These are phyloP conservation scores for Euspilapteryx auroguttella DNA, from an alignment of 2,888 invertebrate genomes.

Conservation along the genomic window DNA sequence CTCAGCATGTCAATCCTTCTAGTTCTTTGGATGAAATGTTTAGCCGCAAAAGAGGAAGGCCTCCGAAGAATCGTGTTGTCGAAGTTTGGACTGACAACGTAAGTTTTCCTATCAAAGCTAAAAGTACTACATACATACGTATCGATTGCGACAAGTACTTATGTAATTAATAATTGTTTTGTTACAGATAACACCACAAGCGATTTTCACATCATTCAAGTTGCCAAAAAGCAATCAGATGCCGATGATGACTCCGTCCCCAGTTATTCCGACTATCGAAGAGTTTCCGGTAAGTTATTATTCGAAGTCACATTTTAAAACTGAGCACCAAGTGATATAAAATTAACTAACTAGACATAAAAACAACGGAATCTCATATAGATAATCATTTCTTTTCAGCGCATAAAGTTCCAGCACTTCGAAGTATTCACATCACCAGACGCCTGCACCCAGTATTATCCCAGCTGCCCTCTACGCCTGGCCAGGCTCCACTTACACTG, in stretches of 20 bases:
- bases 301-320: constrained; percentile 1
- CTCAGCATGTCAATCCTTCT: constrained; percentile 50
- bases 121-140: no score
- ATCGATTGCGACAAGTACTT: no score
- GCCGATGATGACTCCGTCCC: constrained; percentile 35
- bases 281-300: constrained; percentile 56
- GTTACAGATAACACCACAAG: constrained; percentile 68
- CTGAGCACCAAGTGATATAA: no score
- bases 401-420: constrained; percentile 64
- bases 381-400: constrained; percentile 20
- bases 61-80: constrained; percentile 94
- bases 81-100: constrained; percentile 88
- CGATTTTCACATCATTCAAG: constrained; percentile 92
- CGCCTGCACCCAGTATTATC: constrained; percentile 68
- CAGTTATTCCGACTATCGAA: constrained; percentile 40
- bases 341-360: no score
- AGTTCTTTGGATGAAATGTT: constrained; percentile 90
- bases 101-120: no score
- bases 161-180: no score
- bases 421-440: constrained; percentile 63
- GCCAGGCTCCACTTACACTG: constrained; percentile 84
- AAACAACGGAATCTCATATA: no score
- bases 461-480: constrained; percentile 68
- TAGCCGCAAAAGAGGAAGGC: constrained; percentile 88
- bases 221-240: constrained; percentile 71